These are phyloP conservation scores for Carapus acus DNA, from an alignment of 2,797 vertebrate genomes.

Conservation along the genomic window DNA sequence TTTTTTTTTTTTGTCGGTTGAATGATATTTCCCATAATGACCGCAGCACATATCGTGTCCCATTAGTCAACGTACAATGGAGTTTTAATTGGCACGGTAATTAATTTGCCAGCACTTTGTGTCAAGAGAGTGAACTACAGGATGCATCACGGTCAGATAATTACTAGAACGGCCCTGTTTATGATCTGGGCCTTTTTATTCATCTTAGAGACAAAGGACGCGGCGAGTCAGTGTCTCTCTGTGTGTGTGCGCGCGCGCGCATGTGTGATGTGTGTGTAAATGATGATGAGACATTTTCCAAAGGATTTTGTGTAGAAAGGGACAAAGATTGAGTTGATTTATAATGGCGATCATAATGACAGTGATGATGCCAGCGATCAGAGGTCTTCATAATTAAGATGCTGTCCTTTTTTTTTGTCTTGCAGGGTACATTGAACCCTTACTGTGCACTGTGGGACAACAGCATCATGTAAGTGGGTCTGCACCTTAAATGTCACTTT, in stretches of 20 bases:
- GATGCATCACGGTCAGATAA: slow-evolving; percentile 46
- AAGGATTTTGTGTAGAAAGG: slow-evolving; percentile 20
- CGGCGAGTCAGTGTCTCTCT: slow-evolving; percentile 25
- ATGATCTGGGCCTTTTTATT: slow-evolving; percentile 50
- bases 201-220: slow-evolving; percentile 47
- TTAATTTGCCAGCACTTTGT: slow-evolving; percentile 60
- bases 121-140: slow-evolving; percentile 38
- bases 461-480: slow-evolving; percentile 87
- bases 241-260: slow-evolving; percentile 25
- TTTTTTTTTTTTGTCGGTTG: slow-evolving; percentile 35
- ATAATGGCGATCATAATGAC: slow-evolving; percentile 25
- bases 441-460: slow-evolving; percentile 97
- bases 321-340: slow-evolving; percentile 33
- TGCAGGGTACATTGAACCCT: slow-evolving; percentile 92
- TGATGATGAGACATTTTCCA: slow-evolving; percentile 12
- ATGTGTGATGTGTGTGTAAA: slow-evolving; percentile 5
- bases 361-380: slow-evolving; percentile 18
- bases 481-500: slow-evolving; percentile 14
- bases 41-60: slow-evolving; percentile 37
- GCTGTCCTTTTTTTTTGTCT: slow-evolving; percentile 57
- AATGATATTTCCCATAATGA: slow-evolving; percentile 33
- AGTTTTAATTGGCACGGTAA: slow-evolving; percentile 68
- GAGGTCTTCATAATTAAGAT: slow-evolving; percentile 21
- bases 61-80: slow-evolving; percentile 59
- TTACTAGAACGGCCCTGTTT: slow-evolving; percentile 61